Conservation (phyloP, 2,797 vertebrate species). For the Corythornis leucogaster region DNA sequence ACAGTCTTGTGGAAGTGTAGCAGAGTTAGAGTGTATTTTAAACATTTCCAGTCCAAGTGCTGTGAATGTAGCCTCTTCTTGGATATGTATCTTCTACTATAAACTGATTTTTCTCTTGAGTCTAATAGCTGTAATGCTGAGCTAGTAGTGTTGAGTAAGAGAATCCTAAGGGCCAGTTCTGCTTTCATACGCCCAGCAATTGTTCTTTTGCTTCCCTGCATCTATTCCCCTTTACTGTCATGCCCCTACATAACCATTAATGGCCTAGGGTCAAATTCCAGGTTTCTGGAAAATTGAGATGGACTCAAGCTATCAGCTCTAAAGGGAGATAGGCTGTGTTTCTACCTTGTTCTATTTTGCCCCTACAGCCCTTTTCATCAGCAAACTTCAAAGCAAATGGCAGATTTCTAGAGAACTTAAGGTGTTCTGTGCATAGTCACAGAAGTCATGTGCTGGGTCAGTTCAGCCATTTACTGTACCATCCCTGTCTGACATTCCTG, state of each 20-base stretch:
- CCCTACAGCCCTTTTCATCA: background rate
- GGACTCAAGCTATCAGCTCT: background rate
- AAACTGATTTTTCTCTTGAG: slow-evolving; percentile 12
- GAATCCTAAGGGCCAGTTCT: background rate
- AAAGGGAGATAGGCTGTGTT: background rate
- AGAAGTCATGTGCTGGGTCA: background rate
- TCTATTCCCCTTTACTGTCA: background rate
- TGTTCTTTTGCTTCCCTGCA: background rate
- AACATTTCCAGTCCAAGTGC: background rate
- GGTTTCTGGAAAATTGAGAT: background rate
- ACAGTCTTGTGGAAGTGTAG: background rate
- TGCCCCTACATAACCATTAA: background rate
- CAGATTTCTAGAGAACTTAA: background rate
- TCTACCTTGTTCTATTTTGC: background rate
- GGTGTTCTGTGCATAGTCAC: background rate
- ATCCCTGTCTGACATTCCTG: background rate
- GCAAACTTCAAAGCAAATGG: background rate
- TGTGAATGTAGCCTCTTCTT: background rate
- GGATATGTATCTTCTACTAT: background rate
- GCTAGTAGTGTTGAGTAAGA: background rate
- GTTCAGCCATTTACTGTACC: background rate
- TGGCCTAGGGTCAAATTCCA: background rate
- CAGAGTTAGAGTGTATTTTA: background rate
- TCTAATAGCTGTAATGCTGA: background rate
- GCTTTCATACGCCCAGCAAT: background rate